phyloP scores from a whole-genome alignment of 1,140 invertebrate genomes.

The Goniozus legneri region DNA sequence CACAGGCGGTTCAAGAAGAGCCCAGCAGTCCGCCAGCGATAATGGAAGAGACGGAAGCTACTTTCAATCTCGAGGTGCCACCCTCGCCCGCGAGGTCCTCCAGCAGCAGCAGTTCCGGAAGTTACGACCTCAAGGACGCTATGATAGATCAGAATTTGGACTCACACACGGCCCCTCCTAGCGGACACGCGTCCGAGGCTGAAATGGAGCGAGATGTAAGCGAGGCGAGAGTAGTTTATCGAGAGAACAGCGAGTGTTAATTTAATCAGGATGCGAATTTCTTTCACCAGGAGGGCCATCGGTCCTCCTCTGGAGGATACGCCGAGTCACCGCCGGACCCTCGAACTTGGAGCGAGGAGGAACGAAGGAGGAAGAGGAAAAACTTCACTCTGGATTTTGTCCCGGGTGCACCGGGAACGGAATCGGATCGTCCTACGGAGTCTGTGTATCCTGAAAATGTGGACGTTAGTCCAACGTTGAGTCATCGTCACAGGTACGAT shows the following conservation, averaged over 20 bases:
- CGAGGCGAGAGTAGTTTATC: slow-evolving; percentile 52
- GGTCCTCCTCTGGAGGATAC: slow-evolving; percentile 75
- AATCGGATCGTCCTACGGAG: slow-evolving; percentile 39
- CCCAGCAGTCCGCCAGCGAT: slow-evolving; percentile 41
- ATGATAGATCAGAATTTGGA: slow-evolving; percentile 30
- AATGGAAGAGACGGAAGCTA: slow-evolving; percentile 39
- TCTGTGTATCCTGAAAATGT: slow-evolving; percentile 49
- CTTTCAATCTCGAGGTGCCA: slow-evolving; percentile 32
- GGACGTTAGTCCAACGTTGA: slow-evolving; percentile 55
- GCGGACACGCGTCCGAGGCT: slow-evolving; percentile 32
- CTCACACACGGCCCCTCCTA: slow-evolving; percentile 18
- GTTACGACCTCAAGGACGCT: slow-evolving; percentile 50
- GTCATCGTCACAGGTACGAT: slow-evolving; percentile 48
- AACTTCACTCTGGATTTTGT: slow-evolving; percentile 69
- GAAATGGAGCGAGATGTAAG: slow-evolving; percentile 44
- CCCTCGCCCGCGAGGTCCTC: slow-evolving; percentile 42
- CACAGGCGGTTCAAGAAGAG: slow-evolving; percentile 47
- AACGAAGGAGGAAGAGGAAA: slow-evolving; percentile 63
- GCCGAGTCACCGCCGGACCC: slow-evolving; percentile 73
- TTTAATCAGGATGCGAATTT: too few species aligned
- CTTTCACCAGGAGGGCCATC: slow-evolving; percentile 59
- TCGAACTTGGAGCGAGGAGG: slow-evolving; percentile 62
- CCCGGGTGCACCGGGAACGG: slow-evolving; percentile 52
- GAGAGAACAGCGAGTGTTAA: too few species aligned
- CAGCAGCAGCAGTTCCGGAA: slow-evolving; percentile 58